phyloP scores from a whole-genome alignment of 2,113 vertebrate species.

The Mirza zaza region DNA sequence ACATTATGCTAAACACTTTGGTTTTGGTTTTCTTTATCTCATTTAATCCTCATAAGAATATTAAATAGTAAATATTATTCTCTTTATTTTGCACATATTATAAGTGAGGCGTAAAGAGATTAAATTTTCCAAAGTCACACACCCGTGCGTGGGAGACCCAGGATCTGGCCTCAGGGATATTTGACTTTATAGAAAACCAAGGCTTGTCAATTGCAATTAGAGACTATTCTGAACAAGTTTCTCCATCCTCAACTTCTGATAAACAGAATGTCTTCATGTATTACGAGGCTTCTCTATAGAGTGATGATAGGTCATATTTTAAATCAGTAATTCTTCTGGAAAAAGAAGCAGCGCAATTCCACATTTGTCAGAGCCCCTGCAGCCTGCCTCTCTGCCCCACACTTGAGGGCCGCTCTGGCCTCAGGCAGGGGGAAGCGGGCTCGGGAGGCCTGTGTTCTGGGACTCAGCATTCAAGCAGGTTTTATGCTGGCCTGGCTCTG shows the following conservation, averaged over 20 bases:
- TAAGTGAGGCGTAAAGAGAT: neutral
- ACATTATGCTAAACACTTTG: neutral
- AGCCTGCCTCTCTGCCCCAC: neutral
- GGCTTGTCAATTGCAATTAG: neutral
- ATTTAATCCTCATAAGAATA: neutral
- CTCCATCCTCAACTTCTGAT: neutral
- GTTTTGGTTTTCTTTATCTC: neutral
- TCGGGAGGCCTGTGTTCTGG: too few species aligned
- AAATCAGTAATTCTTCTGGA: neutral
- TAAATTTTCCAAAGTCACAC: neutral
- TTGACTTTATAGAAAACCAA: neutral
- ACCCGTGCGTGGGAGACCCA: neutral
- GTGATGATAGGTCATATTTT: neutral
- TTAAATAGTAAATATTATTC: constrained; percentile 13
- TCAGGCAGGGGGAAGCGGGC: neutral
- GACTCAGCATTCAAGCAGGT: neutral
- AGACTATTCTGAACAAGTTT: neutral
- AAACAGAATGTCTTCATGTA: neutral
- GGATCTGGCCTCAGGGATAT: neutral
- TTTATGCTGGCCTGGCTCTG: neutral
- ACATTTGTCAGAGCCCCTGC: neutral
- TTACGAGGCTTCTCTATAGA: neutral
- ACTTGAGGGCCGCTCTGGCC: too few species aligned
- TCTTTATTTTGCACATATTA: neutral
- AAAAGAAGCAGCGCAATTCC: neutral